These are phyloP conservation scores for Nephotettix cincticeps DNA, from an alignment of 1,140 invertebrate species.

Conservation along the genomic window DNA sequence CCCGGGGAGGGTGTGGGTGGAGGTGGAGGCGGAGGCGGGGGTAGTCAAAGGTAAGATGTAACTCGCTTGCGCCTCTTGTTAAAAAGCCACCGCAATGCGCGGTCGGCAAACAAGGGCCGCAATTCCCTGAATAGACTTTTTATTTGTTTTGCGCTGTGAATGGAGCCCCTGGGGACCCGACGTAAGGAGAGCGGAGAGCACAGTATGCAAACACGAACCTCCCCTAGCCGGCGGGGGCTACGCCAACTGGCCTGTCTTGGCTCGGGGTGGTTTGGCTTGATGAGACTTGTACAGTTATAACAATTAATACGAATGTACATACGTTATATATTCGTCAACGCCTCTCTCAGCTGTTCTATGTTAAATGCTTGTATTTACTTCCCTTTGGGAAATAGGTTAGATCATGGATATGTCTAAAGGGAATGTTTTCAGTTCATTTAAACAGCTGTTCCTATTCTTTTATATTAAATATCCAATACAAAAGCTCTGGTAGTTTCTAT, in stretches of 20 bases:
- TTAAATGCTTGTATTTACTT: no score
- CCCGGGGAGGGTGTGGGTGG: background rate
- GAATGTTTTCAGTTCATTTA: no score
- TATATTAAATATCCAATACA: no score
- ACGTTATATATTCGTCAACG: no score
- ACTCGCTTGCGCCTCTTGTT: background rate
- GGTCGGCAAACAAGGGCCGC: background rate
- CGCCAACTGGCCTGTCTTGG: background rate
- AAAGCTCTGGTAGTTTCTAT: no score
- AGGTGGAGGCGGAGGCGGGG: background rate
- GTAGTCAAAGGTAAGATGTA: background rate
- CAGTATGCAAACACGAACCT: background rate
- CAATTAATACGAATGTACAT: no score
- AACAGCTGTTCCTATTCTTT: no score
- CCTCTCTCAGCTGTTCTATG: no score
- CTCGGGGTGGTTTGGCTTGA: no score
- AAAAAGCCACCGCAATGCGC: background rate
- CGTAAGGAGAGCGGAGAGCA: constrained; percentile 6
- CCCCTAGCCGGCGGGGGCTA: background rate
- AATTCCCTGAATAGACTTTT: constrained; percentile 12
- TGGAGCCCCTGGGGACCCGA: background rate
- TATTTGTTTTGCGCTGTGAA: constrained; percentile 7
- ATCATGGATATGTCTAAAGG: no score
- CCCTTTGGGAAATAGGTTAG: no score
- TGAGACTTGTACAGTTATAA: no score